phyloP scores from a whole-genome alignment of 1,140 invertebrate genomes.

The Cyphomyrmex costatus region DNA sequence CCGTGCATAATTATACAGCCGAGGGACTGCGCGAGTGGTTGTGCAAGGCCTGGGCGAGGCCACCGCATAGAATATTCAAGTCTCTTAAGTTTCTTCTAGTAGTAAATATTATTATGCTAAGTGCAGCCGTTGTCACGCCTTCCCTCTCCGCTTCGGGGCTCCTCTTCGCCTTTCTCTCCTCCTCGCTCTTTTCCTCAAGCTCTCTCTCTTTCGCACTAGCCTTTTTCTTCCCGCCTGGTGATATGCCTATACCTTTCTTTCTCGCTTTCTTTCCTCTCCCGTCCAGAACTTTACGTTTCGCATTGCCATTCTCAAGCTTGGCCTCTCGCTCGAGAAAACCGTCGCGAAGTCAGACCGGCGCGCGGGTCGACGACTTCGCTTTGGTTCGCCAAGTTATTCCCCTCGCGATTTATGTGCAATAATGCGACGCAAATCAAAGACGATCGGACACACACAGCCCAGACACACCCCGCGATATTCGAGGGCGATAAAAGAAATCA shows the following conservation, averaged over 20 bases:
- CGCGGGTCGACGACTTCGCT: slow-evolving; percentile 22
- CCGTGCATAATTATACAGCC: slow-evolving; percentile 70
- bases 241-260: slow-evolving; percentile 33
- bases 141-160: slow-evolving; percentile 56
- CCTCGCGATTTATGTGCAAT: slow-evolving; percentile 43
- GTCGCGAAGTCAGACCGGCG: slow-evolving; percentile 6
- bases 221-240: not conserved
- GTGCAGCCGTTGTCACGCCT: slow-evolving; percentile 77
- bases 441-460: slow-evolving; percentile 16
- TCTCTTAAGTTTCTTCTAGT: slow-evolving; percentile 76
- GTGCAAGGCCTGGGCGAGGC: slow-evolving; percentile 72
- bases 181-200: not conserved
- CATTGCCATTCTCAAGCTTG: slow-evolving; percentile 21
- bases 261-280: slow-evolving; percentile 28
- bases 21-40: slow-evolving; percentile 58
- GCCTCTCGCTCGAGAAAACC: slow-evolving; percentile 41
- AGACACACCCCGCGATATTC: slow-evolving; percentile 14
- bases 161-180: not conserved
- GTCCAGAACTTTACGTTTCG: slow-evolving; percentile 27
- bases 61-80: slow-evolving; percentile 75
- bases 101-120: slow-evolving; percentile 81
- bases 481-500: not conserved
- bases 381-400: slow-evolving; percentile 41
- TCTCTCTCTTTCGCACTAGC: not conserved
- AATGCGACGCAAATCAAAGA: slow-evolving; percentile 40